Base-by-base conservation (phyloP, 2,113 vertebrate species). In the Sebastes fasciatus region DNA sequence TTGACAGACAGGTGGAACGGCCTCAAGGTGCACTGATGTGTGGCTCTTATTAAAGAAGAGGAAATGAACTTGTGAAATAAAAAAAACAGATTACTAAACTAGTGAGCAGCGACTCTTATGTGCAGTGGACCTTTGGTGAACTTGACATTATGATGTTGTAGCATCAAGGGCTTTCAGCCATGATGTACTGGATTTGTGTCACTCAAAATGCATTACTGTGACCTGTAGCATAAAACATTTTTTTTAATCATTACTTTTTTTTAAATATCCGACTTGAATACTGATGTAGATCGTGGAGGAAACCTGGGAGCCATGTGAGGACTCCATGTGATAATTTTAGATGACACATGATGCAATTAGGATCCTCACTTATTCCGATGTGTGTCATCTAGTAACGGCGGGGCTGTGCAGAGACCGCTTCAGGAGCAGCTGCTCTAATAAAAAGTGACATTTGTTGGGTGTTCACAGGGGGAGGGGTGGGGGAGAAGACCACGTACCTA, bases 361-460 rank as follows among this genome's bases (percentile, higher is more conserved):
- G 58, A 78, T 78, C 19, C 71, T 77, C 66, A 12, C 52, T 48
- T 80, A 86, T 78, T 83, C 79, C 61, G 87, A 48, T 60, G 67
- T 76, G 79, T 85, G 84, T 80, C 88, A 81, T 71, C 67, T 10
- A 21, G 83, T 73, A 74, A 84, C 4, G 57, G 54, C 65, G 55
- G 55, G 80, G 63, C 80, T 79, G 86, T 69, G 74, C 74, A 62
- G 77, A 69, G 82, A 72, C 51, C 19, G 42, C 77, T 82, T 85
- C 89, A 89, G 82, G 55, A 84, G 76, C 88, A 83, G 83, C 75
- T 89, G 89, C 86, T 71, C 49, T 84, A 84, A 91, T 88, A 84
- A 81, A 88, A 88, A 88, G 76, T 85, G 90, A 90, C 86, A 77
- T 87, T 86, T 86, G 60, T 68, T 60, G 82, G 16, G 5, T 81